A percentile compares a stretch with the other conserved stretches of the same genome.
These are phyloP conservation scores for Urocyon cinereoargenteus DNA, from an alignment of 2,797 vertebrate genomes.

Conservation along the genomic window DNA sequence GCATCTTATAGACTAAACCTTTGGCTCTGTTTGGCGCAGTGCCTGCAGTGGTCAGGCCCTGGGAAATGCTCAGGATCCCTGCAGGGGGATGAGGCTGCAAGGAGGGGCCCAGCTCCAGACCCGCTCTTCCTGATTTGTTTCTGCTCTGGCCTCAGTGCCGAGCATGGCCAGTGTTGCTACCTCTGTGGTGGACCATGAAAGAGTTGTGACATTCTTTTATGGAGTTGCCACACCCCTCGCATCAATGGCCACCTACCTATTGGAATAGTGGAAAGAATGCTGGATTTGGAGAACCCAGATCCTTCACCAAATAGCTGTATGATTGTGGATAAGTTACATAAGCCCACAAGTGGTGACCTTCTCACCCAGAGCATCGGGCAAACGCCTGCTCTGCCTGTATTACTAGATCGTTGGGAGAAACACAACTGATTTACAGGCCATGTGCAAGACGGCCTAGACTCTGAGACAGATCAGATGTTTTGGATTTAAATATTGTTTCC, in stretches of 20 bases:
- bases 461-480: background rate
- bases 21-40: slow-evolving; percentile 37
- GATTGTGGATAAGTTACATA: background rate
- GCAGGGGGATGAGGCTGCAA: background rate
- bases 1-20: slow-evolving; percentile 60
- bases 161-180: background rate
- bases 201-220: background rate
- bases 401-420: background rate
- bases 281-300: background rate
- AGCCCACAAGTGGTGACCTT: background rate
- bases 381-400: background rate
- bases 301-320: background rate
- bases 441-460: background rate
- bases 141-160: slow-evolving; percentile 36
- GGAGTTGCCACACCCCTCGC: background rate
- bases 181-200: slow-evolving; percentile 8
- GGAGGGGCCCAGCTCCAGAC: slow-evolving; percentile 35
- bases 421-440: background rate
- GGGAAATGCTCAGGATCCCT: slow-evolving; percentile 48
- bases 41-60: slow-evolving; percentile 17
- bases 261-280: background rate
- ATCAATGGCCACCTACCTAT: background rate
- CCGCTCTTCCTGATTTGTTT: background rate
- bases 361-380: background rate
- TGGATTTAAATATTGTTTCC: background rate